Evolutionary conservation across 1,140 invertebrate genomes (phyloP).

Genomic region (Hormaphis cornu): DNA sequence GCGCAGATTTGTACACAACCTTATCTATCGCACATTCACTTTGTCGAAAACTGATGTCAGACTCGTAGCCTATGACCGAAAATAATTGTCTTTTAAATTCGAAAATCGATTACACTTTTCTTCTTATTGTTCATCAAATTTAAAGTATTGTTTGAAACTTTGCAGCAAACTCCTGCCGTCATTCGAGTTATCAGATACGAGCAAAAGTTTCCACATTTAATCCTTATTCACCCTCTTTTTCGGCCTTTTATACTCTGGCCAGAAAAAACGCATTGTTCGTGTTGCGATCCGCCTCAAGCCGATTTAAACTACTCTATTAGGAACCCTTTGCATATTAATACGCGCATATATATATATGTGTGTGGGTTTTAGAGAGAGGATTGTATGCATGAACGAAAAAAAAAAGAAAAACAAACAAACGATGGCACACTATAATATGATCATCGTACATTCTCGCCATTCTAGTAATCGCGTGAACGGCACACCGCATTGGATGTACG

Average conservation of each 20-base stretch:
- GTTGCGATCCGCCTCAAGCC: constrained; percentile 15
- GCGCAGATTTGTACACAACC: too few species aligned
- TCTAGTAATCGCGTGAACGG: too few species aligned
- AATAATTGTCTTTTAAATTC: not conserved
- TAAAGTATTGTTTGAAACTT: constrained; percentile 7
- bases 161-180: constrained; percentile 1
- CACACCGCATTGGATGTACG: too few species aligned
- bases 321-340: constrained; percentile 29
- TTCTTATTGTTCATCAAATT: constrained; percentile 4
- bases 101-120: constrained; percentile 11
- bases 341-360: too few species aligned
- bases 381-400: not conserved
- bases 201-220: constrained; percentile 24
- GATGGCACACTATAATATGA: not conserved
- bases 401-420: not conserved
- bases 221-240: constrained; percentile 16
- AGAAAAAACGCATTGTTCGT: constrained; percentile 17
- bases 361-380: not conserved
- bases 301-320: constrained; percentile 29
- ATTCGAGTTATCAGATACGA: constrained; percentile 20
- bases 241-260: not conserved
- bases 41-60: not conserved
- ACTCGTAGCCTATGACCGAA: not conserved
- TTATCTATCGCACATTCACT: not conserved
- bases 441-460: not conserved